Evolutionary conservation across 2,888 invertebrate species (phyloP).

Genomic region (Chesias legatella): DNA sequence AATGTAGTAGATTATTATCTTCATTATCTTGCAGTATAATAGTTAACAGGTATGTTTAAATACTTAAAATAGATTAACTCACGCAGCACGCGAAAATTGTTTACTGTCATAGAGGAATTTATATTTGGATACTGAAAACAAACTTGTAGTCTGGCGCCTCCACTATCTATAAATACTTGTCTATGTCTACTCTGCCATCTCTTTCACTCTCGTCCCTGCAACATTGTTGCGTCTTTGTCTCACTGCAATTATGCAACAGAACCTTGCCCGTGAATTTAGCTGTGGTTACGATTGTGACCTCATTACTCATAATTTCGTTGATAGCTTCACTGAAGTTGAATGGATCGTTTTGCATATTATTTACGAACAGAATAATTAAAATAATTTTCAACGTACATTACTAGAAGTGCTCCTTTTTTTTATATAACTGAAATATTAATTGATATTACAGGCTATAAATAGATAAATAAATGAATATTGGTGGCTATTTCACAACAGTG

Average conservation of each 20-base stretch:
- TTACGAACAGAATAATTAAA: no score
- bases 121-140: constrained; percentile 30
- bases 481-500: no score
- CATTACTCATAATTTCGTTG: constrained; percentile 9
- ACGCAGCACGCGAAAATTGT: constrained; percentile 11
- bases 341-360: not conserved
- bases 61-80: constrained; percentile 12
- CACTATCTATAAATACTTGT: constrained; percentile 19
- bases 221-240: constrained; percentile 1
- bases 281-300: constrained; percentile 1
- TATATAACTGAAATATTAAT: no score
- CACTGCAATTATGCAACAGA: constrained; percentile 5
- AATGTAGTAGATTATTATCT: no score
- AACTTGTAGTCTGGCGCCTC: constrained; percentile 27
- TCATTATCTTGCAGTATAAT: no score
- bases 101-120: constrained; percentile 22
- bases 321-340: constrained; percentile 5
- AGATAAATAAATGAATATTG: no score
- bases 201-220: not conserved
- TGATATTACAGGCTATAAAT: no score
- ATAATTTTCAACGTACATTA: no score
- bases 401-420: no score
- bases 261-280: constrained; percentile 25
- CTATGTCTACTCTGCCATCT: constrained; percentile 13
- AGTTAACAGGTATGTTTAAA: not conserved